Evolutionary conservation across 2,797 vertebrate species (phyloP).

Genomic region (Ptychadena robeensis): DNA sequence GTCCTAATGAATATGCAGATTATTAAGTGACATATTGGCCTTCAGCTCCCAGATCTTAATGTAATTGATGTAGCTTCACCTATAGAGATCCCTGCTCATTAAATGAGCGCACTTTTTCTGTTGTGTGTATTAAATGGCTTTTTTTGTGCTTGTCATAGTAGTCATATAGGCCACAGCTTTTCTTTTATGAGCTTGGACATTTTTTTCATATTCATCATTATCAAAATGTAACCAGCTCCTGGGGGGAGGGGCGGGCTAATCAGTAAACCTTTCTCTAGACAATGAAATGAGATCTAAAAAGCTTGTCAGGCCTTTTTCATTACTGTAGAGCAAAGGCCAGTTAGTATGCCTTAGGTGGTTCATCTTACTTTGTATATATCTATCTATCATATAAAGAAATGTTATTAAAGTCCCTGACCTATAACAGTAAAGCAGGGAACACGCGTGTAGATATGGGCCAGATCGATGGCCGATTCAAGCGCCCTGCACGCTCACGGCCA

Average conservation of each 20-base stretch:
- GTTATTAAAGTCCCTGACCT: too few species aligned
- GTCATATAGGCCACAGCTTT: constrained; percentile 70
- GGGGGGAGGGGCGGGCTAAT: background rate
- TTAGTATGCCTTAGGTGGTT: too few species aligned
- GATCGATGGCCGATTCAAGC: too few species aligned
- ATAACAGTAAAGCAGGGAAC: too few species aligned
- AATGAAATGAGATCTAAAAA: background rate
- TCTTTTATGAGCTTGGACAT: background rate
- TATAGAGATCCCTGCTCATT: constrained; percentile 49
- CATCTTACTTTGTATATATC: too few species aligned
- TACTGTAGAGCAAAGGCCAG: too few species aligned
- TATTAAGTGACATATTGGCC: constrained; percentile 68
- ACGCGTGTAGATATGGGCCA: too few species aligned
- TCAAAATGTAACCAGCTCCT: constrained; percentile 61
- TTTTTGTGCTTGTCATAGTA: constrained; percentile 61
- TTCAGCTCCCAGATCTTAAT: constrained; percentile 65
- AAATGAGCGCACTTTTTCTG: constrained; percentile 27
- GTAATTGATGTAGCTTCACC: constrained; percentile 67
- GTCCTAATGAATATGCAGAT: constrained; percentile 76
- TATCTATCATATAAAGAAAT: too few species aligned
- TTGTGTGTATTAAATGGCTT: constrained; percentile 13
- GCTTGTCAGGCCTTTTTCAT: too few species aligned
- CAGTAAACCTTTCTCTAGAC: background rate
- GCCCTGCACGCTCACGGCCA: too few species aligned
- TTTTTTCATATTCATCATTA: constrained; percentile 69